Evolutionary conservation across 2,888 invertebrate species (phyloP), one percentile per base, ranked within the genome.

Genomic region (Dinocampus coccinellae): DNA sequence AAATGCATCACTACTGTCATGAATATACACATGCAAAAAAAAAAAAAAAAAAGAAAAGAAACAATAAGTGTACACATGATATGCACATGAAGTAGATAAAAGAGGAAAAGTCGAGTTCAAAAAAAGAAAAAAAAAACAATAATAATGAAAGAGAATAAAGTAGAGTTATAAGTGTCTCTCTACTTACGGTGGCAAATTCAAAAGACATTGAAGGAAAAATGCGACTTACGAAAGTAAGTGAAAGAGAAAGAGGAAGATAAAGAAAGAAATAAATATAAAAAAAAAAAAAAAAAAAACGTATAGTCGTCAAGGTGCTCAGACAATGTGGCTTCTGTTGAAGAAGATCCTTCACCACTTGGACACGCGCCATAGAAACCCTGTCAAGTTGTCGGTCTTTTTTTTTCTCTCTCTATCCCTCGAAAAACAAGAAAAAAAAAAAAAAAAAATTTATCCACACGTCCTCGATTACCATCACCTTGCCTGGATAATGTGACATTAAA

Each of bases 291-390:
- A 4, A 29, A 29, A 4, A 29, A 7, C 7, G 7, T 3, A 7
- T 16, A n/a, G 47, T 70, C 65, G 58, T 53, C 63, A 68, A 69
- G 73, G 70, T 76, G 73, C 80, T 79, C 75, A 80, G 78, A 80
- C 80, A 76, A 75, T 77, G 76, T 77, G 76, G 75, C 75, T 78
- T 76, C 77, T 78, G 69, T 68, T 76, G 74, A 73, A 80, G 81
- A 77, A 78, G 80, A 81, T 83, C 83, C 80, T 80, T 82, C 82
- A 84, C 80, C 82, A 84, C 84, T 85, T 85, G 83, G 85, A 83
- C 85, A 85, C 86, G 86, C 80, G 85, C 83, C 82, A 79, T 76
- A 64, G 80, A 82, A 82, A 78, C 82, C 80, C 73, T 71, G 71
- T 73, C 70, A 70, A 63, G 47, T 39, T 13, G 47, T 29, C 33